These are phyloP conservation scores for Trichomycterus rosablanca DNA, from an alignment of 2,113 vertebrate genomes.

Conservation along the genomic window DNA sequence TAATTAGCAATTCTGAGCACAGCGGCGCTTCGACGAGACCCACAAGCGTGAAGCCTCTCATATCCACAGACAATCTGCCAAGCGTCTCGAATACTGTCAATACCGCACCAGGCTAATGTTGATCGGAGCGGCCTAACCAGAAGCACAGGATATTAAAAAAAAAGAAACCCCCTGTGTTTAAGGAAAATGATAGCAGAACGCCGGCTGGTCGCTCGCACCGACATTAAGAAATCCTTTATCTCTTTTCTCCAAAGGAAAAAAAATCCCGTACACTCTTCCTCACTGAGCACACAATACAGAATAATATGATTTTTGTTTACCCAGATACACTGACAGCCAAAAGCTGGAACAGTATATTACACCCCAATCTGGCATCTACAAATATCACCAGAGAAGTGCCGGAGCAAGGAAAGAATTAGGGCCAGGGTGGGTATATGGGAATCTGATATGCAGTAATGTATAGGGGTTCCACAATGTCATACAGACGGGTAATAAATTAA, in stretches of 20 bases:
- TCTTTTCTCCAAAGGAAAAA: conserved; percentile 71
- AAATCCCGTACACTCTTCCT: conserved; percentile 69
- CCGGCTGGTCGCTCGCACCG: conserved; percentile 70
- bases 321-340: conserved; percentile 80
- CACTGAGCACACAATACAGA: conserved; percentile 78
- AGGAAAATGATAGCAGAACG: conserved; percentile 45
- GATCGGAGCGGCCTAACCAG: conserved; percentile 27
- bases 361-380: conserved; percentile 85
- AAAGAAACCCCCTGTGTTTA: conserved; percentile 56
- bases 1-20: conserved; percentile 56
- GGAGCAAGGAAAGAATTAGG: conserved; percentile 30
- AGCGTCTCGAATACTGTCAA: conserved; percentile 51
- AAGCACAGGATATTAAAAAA: conserved; percentile 69
- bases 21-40: conserved; percentile 21
- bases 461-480: too few relatives aligned
- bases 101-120: conserved; percentile 39
- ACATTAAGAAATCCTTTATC: conserved; percentile 90
- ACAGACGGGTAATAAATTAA: too few relatives aligned
- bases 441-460: too few relatives aligned
- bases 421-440: too few relatives aligned
- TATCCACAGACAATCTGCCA: conserved; percentile 44
- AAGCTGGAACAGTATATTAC: conserved; percentile 74
- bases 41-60: conserved; percentile 43
- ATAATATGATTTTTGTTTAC: conserved; percentile 89
- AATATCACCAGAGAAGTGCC: conserved; percentile 78